Base-by-base conservation (phyloP, 2,113 vertebrate species). In the Protomyctophum bolini region DNA sequence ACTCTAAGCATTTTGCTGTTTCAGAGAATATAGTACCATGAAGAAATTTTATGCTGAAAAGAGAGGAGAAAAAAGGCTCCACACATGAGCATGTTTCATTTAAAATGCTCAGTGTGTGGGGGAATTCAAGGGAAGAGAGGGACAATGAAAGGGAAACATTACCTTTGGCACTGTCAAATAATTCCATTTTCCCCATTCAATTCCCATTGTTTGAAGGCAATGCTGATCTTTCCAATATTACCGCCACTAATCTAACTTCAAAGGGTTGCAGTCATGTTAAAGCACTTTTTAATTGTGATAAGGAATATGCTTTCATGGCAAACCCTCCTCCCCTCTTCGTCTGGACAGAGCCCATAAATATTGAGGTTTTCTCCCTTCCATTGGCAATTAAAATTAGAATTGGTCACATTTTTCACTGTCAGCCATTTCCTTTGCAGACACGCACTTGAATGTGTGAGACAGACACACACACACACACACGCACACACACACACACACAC, bases 341-440 rank as follows among this genome's bases (percentile, higher is more conserved):
- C 70, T 80, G 79, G 78, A 83, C 86, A 84, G 72, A 83, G 66
- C 72, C 68, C 81, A 85, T 80, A 87, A 89, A 89, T 87, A 86
- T 84, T 62, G 83, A 79, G 86, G 65, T 66, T 29, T 29, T 64
- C 60, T 59, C 78, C 82, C 83, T 80, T 83, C 79, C 76, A 86
- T 60, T 86, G 68, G 73, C 87, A 90, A 88, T 90, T 88, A 89
- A 87, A 90, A 90, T 89, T 79, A 72, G 81, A 91, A 90, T 87
- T 83, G 88, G 86, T 83, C 88, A 84, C 75, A 90, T 90, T 89
- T 89, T 87, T 90, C 87, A 88, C 74, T 88, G 87, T 91, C 89
- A 89, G 87, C 87, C 65, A 64, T 87, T 92, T 88, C 81, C 75
- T 79, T 85, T 83, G 46, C n/a, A 49, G 33, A 41, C 33, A 41